These are phyloP conservation scores for Nebria salina DNA, from an alignment of 2,888 invertebrate genomes.

Conservation along the genomic window DNA sequence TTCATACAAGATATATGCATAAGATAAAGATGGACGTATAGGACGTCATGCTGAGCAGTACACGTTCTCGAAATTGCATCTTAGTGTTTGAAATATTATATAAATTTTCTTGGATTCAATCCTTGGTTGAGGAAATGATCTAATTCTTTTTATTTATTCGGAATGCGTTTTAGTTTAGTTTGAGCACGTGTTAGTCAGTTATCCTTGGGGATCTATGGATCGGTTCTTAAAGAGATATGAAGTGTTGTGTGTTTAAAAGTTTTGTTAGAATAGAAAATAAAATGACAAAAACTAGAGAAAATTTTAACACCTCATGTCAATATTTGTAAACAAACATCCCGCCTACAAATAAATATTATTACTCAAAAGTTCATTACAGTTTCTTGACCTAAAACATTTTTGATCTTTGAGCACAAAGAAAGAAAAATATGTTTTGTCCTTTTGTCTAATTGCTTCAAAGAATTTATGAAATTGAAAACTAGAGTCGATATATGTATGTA, in stretches of 20 bases:
- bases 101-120: too few species aligned
- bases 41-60: neutral
- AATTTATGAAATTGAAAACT: neutral
- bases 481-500: neutral
- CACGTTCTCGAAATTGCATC: neutral
- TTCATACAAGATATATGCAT: slow-evolving; percentile 10
- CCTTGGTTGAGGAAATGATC: too few species aligned
- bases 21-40: neutral
- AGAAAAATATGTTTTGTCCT: too few species aligned
- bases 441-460: too few species aligned
- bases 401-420: slow-evolving; percentile 5
- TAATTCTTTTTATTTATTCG: too few species aligned
- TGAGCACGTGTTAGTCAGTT: too few species aligned
- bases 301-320: slow-evolving; percentile 40
- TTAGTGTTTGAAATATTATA: too few species aligned
- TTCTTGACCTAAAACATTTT: slow-evolving; percentile 25
- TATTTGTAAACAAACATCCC: slow-evolving; percentile 26
- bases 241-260: slow-evolving; percentile 9
- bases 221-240: neutral
- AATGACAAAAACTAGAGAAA: slow-evolving; percentile 20
- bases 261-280: slow-evolving; percentile 8
- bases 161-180: too few species aligned
- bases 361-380: slow-evolving; percentile 27
- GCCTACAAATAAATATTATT: slow-evolving; percentile 16
- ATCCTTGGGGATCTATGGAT: neutral